Conservation (phyloP, 2,888 invertebrate genomes). For the Branchipolynoe longqiensis region DNA sequence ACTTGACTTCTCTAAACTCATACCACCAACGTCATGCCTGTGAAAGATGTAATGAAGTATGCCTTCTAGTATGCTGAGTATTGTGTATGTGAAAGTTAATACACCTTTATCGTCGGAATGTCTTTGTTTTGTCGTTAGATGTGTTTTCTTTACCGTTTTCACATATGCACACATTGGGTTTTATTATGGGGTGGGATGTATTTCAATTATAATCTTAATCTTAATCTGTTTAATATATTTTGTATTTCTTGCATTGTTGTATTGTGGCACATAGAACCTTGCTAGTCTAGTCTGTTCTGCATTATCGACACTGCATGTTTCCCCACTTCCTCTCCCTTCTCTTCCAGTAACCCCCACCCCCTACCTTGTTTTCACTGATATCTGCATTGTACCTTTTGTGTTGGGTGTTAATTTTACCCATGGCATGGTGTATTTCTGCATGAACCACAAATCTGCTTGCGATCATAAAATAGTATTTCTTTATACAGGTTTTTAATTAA, state of each 20-base stretch:
- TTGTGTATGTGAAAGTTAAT: too few relatives aligned
- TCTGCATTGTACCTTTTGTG: not conserved
- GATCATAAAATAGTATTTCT: not conserved
- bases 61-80: too few relatives aligned
- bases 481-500: not conserved
- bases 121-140: not conserved
- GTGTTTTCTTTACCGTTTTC: not conserved
- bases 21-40: too few relatives aligned
- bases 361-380: not conserved
- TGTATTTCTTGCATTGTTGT: conserved; percentile 16
- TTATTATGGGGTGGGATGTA: not conserved
- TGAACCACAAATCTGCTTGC: too few relatives aligned
- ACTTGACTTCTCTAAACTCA: too few relatives aligned
- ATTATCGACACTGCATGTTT: conserved; percentile 32
- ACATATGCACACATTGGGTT: conserved; percentile 1
- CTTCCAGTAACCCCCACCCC: conserved; percentile 31
- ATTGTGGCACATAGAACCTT: conserved; percentile 53
- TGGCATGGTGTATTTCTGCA: conserved; percentile 34
- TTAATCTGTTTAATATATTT: too few relatives aligned
- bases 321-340: not conserved
- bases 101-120: too few relatives aligned
- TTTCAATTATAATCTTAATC: not conserved
- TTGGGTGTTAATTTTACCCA: conserved; percentile 20
- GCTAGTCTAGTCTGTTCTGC: conserved; percentile 35
- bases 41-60: too few relatives aligned